Base-by-base conservation (phyloP, 2,888 invertebrate genomes). In the Metacarcinus magister region DNA sequence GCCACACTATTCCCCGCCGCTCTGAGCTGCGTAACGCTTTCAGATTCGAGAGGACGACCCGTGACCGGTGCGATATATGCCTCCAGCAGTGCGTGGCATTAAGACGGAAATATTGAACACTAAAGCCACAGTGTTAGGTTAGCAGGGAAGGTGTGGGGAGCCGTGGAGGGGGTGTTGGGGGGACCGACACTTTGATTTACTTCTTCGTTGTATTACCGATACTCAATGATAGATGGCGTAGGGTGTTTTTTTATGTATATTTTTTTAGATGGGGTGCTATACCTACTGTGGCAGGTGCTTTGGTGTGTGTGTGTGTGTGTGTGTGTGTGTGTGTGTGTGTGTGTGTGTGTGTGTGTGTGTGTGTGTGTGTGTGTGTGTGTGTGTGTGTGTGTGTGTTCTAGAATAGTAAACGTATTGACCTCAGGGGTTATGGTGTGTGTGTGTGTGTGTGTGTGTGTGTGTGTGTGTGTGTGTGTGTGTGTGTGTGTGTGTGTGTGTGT, bases 291-390 rank as follows among this genome's bases (percentile, higher is more conserved):
- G 39, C n/a, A 19, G 89, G 39, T 16, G 39, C 7, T 54, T 54
- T 54, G 54, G 67, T 67, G 16, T 67, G 19, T 67, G 67, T 67
- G 67, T 67, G 67, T 67, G 67, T 89, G 89, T 89, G 89, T 89
- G 89, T 89, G 89, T 89, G 89, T 89, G 89, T 89, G 89, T 89
- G 44, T 89, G 89, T 89, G 87, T 87, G 87, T 82, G 82, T 82
- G 82, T 82, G 82, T 82, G 82, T 82, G 82, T 82, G 82, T 82
- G 82, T 82, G 82, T 82, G 82, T 82, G 82, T 82, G 82, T 82
- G 82, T 82, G 82, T 89, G 89, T 89, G 89, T 89, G 89, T 89
- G 89, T 89, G 89, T 16, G 89, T 89, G 89, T 89, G 89, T 89
- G 89, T 89, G 48, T 48, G 48, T 48, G 48, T 48, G 48, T 48